A percentile compares a stretch with the other conserved stretches of the same genome.
These are phyloP conservation scores for Carabus problematicus DNA, from an alignment of 2,888 invertebrate genomes.

Conservation along the genomic window DNA sequence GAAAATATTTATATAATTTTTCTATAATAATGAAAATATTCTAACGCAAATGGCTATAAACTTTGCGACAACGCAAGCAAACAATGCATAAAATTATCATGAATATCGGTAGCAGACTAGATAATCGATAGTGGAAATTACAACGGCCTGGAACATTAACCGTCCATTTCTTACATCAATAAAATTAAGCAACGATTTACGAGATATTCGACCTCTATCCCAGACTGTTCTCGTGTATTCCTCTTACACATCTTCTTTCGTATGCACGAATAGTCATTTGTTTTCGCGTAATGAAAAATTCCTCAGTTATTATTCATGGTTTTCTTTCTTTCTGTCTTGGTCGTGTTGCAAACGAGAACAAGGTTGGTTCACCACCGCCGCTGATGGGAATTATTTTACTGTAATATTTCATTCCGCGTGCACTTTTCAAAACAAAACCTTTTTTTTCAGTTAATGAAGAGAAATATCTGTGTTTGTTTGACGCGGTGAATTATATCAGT, in stretches of 20 bases:
- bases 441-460: constrained; percentile 37
- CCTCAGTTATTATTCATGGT: constrained; percentile 35
- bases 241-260: constrained; percentile 27
- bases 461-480: constrained; percentile 38
- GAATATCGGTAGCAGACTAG: too few relatives aligned
- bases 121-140: too few relatives aligned
- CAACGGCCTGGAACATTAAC: too few relatives aligned
- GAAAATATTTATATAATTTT: too few relatives aligned
- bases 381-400: constrained; percentile 30
- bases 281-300: constrained; percentile 39
- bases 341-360: constrained; percentile 20
- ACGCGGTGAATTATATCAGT: constrained; percentile 28
- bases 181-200: too few relatives aligned
- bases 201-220: too few relatives aligned
- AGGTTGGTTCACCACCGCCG: constrained; percentile 20
- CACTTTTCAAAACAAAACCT: constrained; percentile 39
- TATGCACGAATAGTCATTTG: constrained; percentile 36
- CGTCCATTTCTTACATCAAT: too few relatives aligned
- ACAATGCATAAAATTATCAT: too few relatives aligned
- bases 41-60: too few relatives aligned
- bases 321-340: background rate
- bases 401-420: constrained; percentile 35
- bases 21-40: too few relatives aligned
- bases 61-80: too few relatives aligned
- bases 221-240: too few relatives aligned